Evolutionary conservation across 64 coral and sea anemone genomes (phyloP), one percentile per base, ranked within the genome.

Genomic region (Orbicella faveolata): DNA sequence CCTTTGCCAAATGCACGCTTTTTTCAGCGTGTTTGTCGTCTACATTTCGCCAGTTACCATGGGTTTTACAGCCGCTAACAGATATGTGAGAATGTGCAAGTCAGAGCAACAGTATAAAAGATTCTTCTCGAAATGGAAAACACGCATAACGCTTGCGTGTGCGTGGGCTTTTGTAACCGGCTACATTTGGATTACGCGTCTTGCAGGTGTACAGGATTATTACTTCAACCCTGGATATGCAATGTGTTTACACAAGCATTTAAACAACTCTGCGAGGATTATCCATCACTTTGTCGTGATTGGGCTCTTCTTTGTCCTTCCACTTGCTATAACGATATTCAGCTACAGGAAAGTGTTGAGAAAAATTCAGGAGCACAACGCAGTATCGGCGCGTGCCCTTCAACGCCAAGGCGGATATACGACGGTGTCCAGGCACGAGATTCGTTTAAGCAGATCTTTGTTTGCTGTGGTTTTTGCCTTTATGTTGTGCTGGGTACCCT

Each of bases 341-440:
- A 83, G 55, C 21, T 36, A 68, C 80, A 65, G 55, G 23, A 64
- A 34, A 36, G 55, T 83, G 15, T 19, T 33, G 0, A 64, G 16
- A 83, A 83, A 64, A 57, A 64, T 83, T 52, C 37, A 44, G 41
- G 75, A 78, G 23, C 75, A 78, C 75, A 78, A 78, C 41, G 30
- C 30, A 6, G 25, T 11, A 26, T 70, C 11, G 25, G 21, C 21
- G 0, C 21, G 1, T 11, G n/a, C 67, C 23, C 75, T 51, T 53
- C 39, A 44, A 78, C 20, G 36, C 4, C 75, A 78, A 52, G 16
- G 16, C 17, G 20, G 37, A 6, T 1, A 78, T 52, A 16, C 18
- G 4, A 19, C 37, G 7, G 37, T 78, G 41, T 52, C 17, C 7
- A 52, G 12, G 51, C 19, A n/a, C 20, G 75, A 78, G 16, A 44